Percentiles rank a stretch among this genome's conserved stretches.
phyloP scores from a whole-genome alignment of 2,113 vertebrate species.

The Otus sunia region DNA sequence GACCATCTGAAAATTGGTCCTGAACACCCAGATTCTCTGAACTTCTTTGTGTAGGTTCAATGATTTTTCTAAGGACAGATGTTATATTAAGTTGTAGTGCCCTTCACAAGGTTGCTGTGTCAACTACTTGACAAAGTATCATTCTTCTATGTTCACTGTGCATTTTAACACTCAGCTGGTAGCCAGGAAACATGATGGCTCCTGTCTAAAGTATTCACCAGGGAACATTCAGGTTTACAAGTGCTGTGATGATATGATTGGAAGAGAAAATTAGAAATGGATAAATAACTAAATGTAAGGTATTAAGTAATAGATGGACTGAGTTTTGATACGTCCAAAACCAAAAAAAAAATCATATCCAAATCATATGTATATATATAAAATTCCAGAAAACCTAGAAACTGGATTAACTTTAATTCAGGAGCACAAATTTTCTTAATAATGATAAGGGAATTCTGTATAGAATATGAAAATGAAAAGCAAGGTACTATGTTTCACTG shows the following conservation, averaged over 20 bases:
- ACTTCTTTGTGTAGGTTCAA: neutral
- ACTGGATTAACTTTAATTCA: neutral
- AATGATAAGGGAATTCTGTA: neutral
- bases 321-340: neutral
- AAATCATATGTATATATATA: neutral
- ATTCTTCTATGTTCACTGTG: neutral
- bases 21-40: neutral
- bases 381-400: neutral
- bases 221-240: neutral
- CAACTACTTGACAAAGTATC: neutral
- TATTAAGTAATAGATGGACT: neutral
- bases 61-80: neutral
- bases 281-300: neutral
- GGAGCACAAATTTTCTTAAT: neutral
- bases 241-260: neutral
- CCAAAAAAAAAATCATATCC: accelerated
- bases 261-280: neutral
- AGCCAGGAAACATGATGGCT: neutral
- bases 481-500: neutral
- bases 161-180: neutral
- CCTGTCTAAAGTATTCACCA: neutral
- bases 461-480: neutral
- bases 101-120: neutral
- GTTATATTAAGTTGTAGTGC: neutral
- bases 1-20: neutral